Percentiles rank a stretch among this genome's conserved stretches.
These are phyloP conservation scores for Sylvicola fuscatus DNA, from an alignment of 2,888 invertebrate species.

Conservation along the genomic window DNA sequence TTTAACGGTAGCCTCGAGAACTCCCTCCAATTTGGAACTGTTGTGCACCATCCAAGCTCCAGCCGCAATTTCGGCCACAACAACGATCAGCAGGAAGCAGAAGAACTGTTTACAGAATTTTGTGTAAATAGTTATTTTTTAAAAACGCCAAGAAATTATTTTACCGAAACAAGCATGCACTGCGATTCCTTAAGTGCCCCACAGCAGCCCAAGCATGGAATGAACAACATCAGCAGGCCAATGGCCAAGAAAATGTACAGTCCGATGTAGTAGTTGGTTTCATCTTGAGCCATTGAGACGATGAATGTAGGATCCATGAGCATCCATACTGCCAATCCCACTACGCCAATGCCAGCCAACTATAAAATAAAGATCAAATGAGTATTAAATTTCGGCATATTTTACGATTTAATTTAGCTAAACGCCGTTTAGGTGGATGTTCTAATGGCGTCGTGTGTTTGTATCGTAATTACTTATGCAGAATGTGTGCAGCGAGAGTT, in stretches of 20 bases:
- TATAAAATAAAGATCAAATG: constrained; percentile 27
- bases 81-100: constrained; percentile 50
- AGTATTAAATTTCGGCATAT: no score
- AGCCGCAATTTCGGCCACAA: constrained; percentile 57
- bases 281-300: constrained; percentile 42
- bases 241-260: constrained; percentile 50
- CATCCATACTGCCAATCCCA: constrained; percentile 56
- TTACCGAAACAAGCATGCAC: constrained; percentile 54
- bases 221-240: constrained; percentile 48
- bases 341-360: constrained; percentile 48
- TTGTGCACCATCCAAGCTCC: constrained; percentile 59
- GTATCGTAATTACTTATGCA: no score
- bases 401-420: no score
- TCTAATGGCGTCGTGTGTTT: no score
- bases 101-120: constrained; percentile 41
- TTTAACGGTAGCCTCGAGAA: constrained; percentile 39
- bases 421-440: no score
- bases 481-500: no score
- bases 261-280: constrained; percentile 41
- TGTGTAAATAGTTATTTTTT: neutral
- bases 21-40: constrained; percentile 39
- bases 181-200: constrained; percentile 61
- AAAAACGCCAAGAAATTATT: constrained; percentile 12
- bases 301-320: constrained; percentile 53
- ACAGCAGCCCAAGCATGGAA: constrained; percentile 66